Evolutionary conservation across 2,888 invertebrate species (phyloP).

Genomic region (Diarsia rubi): DNA sequence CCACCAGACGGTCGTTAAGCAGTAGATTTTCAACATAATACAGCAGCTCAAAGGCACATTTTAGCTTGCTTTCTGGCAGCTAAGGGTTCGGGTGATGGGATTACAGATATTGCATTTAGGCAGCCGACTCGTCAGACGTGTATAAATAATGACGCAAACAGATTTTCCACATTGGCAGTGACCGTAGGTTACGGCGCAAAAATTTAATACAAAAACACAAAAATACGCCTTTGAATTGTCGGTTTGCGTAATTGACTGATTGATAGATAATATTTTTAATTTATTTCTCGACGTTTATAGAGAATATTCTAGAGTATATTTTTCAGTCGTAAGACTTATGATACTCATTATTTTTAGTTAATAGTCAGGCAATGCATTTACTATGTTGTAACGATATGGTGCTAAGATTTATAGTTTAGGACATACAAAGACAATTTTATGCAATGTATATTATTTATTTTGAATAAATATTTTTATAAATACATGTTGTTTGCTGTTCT

Average conservation of each 20-base stretch:
- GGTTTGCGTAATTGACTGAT: conserved; percentile 66
- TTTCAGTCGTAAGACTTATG: conserved; percentile 70
- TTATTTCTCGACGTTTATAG: conserved; percentile 41
- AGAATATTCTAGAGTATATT: conserved; percentile 52
- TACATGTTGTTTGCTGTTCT: neutral
- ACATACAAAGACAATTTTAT: conserved; percentile 41
- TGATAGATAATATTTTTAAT: conserved; percentile 44
- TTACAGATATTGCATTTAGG: conserved; percentile 56
- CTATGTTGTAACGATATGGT: conserved; percentile 80
- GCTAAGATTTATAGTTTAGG: conserved; percentile 73
- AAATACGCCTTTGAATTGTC: conserved; percentile 64
- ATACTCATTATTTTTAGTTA: conserved; percentile 82
- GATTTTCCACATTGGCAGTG: neutral
- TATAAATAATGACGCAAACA: conserved; percentile 21
- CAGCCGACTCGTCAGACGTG: conserved; percentile 66
- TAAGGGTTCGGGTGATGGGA: conserved; percentile 61
- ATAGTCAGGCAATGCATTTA: conserved; percentile 89
- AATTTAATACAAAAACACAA: conserved; percentile 8
- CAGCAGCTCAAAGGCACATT: conserved; percentile 30
- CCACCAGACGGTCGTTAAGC: conserved; percentile 75
- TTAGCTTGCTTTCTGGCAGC: conserved; percentile 33
- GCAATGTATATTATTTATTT: conserved; percentile 62
- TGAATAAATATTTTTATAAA: conserved; percentile 49
- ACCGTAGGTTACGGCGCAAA: neutral
- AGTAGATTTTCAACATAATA: conserved; percentile 61